phyloP scores from a whole-genome alignment of 2,797 vertebrate genomes.

The Rhodeus uyekii region DNA sequence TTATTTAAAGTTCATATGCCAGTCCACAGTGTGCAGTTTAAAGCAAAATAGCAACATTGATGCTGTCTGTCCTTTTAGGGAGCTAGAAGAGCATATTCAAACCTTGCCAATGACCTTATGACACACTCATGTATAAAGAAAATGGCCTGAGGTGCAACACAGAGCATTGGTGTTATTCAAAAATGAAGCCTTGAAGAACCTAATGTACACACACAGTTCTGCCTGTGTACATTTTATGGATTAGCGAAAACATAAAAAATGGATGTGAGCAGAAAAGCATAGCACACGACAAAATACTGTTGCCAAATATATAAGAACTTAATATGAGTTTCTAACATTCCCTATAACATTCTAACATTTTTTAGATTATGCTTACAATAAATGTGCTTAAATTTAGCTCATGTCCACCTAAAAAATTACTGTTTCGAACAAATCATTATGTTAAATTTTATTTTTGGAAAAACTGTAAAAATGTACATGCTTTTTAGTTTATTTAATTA shows the following conservation, averaged over 20 bases:
- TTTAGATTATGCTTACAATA: neutral
- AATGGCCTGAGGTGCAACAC: neutral
- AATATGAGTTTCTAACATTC: neutral
- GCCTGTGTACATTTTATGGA: neutral
- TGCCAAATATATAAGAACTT: neutral
- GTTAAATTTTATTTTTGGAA: neutral
- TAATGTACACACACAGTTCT: neutral
- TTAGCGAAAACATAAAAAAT: neutral
- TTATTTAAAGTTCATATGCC: neutral
- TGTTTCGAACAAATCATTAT: neutral
- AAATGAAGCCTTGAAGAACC: neutral
- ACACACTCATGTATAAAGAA: neutral
- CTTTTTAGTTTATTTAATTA: no score
- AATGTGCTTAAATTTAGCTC: neutral
- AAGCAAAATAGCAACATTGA: neutral
- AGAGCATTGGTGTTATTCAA: neutral
- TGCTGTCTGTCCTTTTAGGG: neutral
- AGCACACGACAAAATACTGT: neutral
- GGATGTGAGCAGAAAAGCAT: neutral
- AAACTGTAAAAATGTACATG: neutral
- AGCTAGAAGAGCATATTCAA: slow-evolving; percentile 17
- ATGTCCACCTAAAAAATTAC: neutral
- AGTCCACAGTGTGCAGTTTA: neutral
- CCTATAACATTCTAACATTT: neutral
- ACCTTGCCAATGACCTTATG: slow-evolving; percentile 2